Base-by-base conservation (phyloP, 2,113 vertebrate genomes). In the Onychostoma macrolepis region DNA sequence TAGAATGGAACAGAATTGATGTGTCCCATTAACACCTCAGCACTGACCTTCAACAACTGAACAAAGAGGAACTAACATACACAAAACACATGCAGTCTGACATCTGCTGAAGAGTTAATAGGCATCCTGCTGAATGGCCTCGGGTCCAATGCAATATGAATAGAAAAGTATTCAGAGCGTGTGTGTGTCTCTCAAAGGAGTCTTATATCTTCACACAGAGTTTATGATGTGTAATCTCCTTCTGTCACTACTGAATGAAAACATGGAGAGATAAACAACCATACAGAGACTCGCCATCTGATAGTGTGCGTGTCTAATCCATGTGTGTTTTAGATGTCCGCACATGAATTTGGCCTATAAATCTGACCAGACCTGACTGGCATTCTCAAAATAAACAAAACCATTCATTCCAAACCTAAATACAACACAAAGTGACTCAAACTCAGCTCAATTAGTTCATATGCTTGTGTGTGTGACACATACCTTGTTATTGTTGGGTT, bases 401-500 rank as follows among this genome's bases (percentile, higher is more conserved):
- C 4, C 21, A 45, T n/a, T 41, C 0, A 74, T 74, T 74, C 8
- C 71, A 75, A 75, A 45, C 10, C 38, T 26, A 4, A 75, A 75
- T n/a, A 12, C 38, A 75, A 75, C 24, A 43, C 67, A 53, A 84
- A 24, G 15, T n/a, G 24, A 50, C 30, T 48, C 33, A 4, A 61
- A 61, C 56, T 61, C 8, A 24, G 56, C 24, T 61, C 56, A 58
- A 10, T 58, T 24, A 58, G 65, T 84, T 41, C 21, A 72, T 41
- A 72, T 41, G n/a, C 65, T 65, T 77, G 72, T 71, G 65, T 76
- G 24, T 17, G 1, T 3, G 5, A 50, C 10, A 78, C 96, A 94
- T 96, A 99, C 98, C 97, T 99, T 99, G 90, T 96, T 94, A 74
- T 92, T 93, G 2, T 99, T 99, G 72, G 98, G 98, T 93, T 99